Evolutionary conservation across 2,888 invertebrate genomes (phyloP), one percentile per base, ranked within the genome.

Genomic region (Drosophila leonis): DNA sequence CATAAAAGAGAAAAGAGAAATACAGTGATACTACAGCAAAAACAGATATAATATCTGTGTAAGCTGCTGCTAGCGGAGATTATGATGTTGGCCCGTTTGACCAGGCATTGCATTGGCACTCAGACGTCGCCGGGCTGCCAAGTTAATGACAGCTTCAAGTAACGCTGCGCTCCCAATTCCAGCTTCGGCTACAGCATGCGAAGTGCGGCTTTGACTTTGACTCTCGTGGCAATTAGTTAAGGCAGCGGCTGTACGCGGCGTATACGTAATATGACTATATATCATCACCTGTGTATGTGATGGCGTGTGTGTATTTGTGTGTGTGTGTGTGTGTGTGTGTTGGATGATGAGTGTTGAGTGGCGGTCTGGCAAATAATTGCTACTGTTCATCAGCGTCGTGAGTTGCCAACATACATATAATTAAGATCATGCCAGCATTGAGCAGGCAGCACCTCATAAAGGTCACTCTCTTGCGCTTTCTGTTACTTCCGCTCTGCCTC

Each of bases 141-240:
- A 80, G 75, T 86, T 88, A 87, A 87, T 87, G 88, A 88, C 87
- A 86, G 87, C 88, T 84, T 75, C 84, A 75, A 86, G 80, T 81
- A 80, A 72, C 72, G 69, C 70, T 57, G 42, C 70, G 63, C 61
- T 62, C 13, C 59, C 55, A 66, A 52, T n/a, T 24, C 29, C 42
- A 64, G 55, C 49, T 42, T 49, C 24, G 24, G 39, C 44, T 29
- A 0, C 20, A 15, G 42, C 42, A 33, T n/a, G 7, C 44, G 24
- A 35, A 24, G 33, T 65, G 79, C 78, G 73, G 67, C 83, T 73
- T 77, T 81, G 70, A 75, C 78, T 71, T 73, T 72, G 48, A 62
- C 67, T 66, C 62, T 70, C 65, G 72, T 60, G 72, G 78, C 78
- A 78, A 78, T 78, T 78, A 78, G 78, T 72, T 72, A 68, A 76